Evolutionary conservation across 2,888 invertebrate species (phyloP).

Genomic region (Podotricha telesiphe): DNA sequence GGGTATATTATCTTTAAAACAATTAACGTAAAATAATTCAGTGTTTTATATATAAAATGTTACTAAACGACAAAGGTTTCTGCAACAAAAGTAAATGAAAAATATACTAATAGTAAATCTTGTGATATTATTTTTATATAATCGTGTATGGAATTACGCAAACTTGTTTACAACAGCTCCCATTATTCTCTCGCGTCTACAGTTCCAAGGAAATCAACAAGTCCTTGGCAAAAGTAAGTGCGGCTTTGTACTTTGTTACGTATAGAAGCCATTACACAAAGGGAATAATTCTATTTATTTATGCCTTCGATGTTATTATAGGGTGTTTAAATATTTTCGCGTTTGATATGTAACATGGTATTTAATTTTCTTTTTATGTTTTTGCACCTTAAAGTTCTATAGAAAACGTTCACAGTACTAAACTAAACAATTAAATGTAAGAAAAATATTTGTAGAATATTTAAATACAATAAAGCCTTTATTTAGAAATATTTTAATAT

Average conservation of each 20-base stretch:
- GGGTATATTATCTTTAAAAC: neutral
- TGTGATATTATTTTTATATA: neutral
- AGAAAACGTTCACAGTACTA: neutral
- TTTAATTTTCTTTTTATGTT: conserved; percentile 4
- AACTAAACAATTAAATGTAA: neutral
- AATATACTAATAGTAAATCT: neutral
- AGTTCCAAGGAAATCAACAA: conserved; percentile 22
- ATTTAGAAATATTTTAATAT: no score
- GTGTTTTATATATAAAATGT: neutral
- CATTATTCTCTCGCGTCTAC: conserved; percentile 10
- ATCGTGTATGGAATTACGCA: conserved; percentile 1
- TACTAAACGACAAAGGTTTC: neutral
- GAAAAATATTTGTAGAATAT: neutral
- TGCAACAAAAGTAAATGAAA: neutral
- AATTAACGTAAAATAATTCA: neutral
- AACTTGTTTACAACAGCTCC: conserved; percentile 10
- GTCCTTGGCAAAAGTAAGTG: conserved; percentile 26
- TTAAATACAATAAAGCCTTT: no score
- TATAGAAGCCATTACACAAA: conserved; percentile 28
- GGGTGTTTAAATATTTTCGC: conserved; percentile 54
- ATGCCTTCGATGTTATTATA: conserved; percentile 55
- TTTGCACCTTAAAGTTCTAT: neutral
- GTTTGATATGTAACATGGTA: conserved; percentile 1
- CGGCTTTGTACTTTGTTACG: conserved; percentile 26
- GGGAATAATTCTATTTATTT: conserved; percentile 24